Percentiles rank a stretch among this genome's conserved stretches.
Evolutionary conservation across 2,113 vertebrate genomes (phyloP).

Genomic region (Oriolus oriolus): DNA sequence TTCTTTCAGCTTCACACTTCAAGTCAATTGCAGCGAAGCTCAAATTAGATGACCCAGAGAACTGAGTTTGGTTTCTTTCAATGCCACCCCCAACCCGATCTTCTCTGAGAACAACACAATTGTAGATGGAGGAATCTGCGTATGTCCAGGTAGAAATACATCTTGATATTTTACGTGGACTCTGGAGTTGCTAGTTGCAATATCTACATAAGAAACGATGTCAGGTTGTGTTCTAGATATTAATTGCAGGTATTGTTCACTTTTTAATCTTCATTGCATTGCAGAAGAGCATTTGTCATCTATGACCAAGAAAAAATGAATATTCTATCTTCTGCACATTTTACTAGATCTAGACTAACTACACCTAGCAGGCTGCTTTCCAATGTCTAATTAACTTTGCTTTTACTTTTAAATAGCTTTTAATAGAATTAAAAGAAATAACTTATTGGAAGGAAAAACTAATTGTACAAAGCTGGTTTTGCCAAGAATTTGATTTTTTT

Average conservation of each 20-base stretch:
- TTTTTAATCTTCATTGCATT: neutral
- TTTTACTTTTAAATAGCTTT: neutral
- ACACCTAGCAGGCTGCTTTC: neutral
- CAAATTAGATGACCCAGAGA: neutral
- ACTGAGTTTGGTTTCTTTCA: neutral
- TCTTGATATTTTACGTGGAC: neutral
- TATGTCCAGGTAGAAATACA: constrained; percentile 10
- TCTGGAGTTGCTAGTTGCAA: neutral
- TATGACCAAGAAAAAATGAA: neutral
- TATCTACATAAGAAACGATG: neutral
- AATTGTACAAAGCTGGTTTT: neutral
- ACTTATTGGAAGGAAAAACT: neutral
- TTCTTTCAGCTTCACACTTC: neutral
- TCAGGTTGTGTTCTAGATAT: neutral
- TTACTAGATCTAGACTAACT: neutral
- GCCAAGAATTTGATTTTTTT: neutral
- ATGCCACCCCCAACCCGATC: neutral
- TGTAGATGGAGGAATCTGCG: neutral
- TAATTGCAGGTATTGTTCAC: neutral
- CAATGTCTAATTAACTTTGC: neutral
- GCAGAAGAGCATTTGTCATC: neutral
- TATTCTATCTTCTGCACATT: neutral
- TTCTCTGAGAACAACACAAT: neutral
- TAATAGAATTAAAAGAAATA: neutral
- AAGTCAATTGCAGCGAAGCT: neutral